phyloP scores from a whole-genome alignment of 2,797 vertebrate genomes.

The Numenius phaeopus region DNA sequence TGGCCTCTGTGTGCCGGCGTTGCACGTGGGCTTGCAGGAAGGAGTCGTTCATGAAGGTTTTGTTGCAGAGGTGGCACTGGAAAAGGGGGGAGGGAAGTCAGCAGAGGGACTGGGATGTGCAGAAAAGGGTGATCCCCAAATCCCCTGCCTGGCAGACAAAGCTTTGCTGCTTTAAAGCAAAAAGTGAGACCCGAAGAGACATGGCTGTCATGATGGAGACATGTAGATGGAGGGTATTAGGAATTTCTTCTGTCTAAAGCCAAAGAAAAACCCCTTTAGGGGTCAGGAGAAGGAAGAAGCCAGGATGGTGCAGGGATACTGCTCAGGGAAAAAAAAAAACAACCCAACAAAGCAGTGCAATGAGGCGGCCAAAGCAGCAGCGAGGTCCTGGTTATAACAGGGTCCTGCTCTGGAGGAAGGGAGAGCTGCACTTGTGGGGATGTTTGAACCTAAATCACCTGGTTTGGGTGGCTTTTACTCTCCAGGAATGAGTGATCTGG shows the following conservation, averaged over 20 bases:
- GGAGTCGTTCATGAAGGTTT: constrained; percentile 80
- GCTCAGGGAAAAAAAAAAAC: not conserved
- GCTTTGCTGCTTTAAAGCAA: not conserved
- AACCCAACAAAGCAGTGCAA: not conserved
- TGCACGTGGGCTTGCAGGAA: constrained; percentile 80
- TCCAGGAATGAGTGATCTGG: not conserved
- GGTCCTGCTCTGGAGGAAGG: not conserved
- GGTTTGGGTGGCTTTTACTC: not conserved
- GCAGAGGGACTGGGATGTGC: not conserved
- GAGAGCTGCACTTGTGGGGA: not conserved
- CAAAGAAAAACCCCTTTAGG: not conserved
- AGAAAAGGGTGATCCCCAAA: not conserved
- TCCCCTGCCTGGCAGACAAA: not conserved
- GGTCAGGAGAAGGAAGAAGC: not conserved
- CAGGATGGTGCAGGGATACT: not conserved
- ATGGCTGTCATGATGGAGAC: accelerated
- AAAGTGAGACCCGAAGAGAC: not conserved
- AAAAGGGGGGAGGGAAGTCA: not conserved
- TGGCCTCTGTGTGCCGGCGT: constrained; percentile 68
- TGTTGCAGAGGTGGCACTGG: constrained; percentile 84
- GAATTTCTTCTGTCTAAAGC: not conserved
- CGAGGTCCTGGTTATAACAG: not conserved
- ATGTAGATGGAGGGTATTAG: not conserved
- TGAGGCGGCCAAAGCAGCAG: not conserved
- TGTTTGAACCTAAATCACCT: not conserved